Conservation (phyloP, 2,113 vertebrate species). For the Pyrgilauda ruficollis region DNA sequence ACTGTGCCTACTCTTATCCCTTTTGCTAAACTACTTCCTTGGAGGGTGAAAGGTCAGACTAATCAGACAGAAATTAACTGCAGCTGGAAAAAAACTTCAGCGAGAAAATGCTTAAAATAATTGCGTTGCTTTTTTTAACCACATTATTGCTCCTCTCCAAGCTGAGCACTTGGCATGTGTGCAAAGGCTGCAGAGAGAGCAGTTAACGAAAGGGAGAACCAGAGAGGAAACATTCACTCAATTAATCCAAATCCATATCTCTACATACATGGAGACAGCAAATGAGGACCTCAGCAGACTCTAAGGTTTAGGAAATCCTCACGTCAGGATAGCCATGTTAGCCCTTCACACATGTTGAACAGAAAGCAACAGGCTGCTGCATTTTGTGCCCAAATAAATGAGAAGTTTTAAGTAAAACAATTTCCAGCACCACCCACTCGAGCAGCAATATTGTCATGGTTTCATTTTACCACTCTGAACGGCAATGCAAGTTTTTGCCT, state of each 20-base stretch:
- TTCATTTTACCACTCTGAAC: constrained; percentile 20
- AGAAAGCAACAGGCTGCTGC: constrained; percentile 10
- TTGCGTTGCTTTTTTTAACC: constrained; percentile 35
- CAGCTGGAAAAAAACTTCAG: constrained; percentile 66
- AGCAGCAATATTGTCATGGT: constrained; percentile 17
- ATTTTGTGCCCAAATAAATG: constrained; percentile 13
- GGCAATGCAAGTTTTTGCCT: constrained; percentile 38
- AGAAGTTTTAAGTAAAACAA: neutral
- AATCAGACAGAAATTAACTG: constrained; percentile 75
- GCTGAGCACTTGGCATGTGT: neutral
- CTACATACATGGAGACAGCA: neutral
- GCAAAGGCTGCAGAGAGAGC: neutral
- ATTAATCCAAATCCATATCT: neutral
- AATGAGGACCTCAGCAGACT: neutral
- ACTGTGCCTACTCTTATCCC: constrained; percentile 52
- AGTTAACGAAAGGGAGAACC: neutral
- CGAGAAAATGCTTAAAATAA: constrained; percentile 54
- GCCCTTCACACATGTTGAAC: neutral
- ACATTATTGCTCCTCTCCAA: constrained; percentile 22
- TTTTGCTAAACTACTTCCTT: constrained; percentile 72
- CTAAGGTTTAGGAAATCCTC: neutral
- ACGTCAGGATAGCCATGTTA: neutral
- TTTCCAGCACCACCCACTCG: constrained; percentile 46
- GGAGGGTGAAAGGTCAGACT: constrained; percentile 70
- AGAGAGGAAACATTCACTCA: neutral